Evolutionary conservation across 2,113 vertebrate genomes (phyloP).

Genomic region (Thryonomys swinderianus): DNA sequence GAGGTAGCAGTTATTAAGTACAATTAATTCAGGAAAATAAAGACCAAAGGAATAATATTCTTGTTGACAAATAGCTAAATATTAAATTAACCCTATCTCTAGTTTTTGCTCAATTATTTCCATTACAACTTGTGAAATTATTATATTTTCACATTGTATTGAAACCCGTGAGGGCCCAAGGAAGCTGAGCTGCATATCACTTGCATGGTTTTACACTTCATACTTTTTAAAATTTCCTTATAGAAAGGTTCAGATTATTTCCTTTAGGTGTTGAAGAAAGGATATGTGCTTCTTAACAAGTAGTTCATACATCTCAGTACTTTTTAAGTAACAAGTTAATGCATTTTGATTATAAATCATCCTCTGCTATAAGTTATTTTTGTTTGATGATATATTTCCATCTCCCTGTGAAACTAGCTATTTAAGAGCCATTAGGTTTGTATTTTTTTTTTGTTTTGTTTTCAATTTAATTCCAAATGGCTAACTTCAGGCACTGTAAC

Average conservation of each 20-base stretch:
- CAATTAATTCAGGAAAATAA: not conserved
- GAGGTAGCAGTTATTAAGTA: not conserved
- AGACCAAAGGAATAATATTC: not conserved
- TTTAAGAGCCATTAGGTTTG: constrained; percentile 68
- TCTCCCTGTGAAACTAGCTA: constrained; percentile 68
- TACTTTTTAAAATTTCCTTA: not conserved
- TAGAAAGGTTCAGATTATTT: constrained; percentile 51
- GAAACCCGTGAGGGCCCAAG: not conserved
- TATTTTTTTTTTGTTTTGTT: constrained; percentile 76
- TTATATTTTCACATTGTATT: not conserved
- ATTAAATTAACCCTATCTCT: not conserved
- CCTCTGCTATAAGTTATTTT: constrained; percentile 58
- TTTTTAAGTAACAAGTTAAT: constrained; percentile 46
- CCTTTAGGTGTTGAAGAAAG: constrained; percentile 30
- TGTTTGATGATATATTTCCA: constrained; percentile 63
- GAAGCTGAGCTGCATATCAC: constrained; percentile 25
- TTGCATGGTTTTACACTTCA: constrained; percentile 43
- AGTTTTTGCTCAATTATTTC: constrained; percentile 4
- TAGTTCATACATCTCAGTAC: constrained; percentile 48
- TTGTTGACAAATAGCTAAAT: not conserved
- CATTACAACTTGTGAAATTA: not conserved
- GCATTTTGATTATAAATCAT: constrained; percentile 67
- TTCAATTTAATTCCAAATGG: constrained; percentile 61
- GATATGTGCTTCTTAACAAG: constrained; percentile 54
- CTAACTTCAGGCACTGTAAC: constrained; percentile 54